Evolutionary conservation across 2,797 vertebrate species (phyloP).

Genomic region (Hippoglossus hippoglossus): DNA sequence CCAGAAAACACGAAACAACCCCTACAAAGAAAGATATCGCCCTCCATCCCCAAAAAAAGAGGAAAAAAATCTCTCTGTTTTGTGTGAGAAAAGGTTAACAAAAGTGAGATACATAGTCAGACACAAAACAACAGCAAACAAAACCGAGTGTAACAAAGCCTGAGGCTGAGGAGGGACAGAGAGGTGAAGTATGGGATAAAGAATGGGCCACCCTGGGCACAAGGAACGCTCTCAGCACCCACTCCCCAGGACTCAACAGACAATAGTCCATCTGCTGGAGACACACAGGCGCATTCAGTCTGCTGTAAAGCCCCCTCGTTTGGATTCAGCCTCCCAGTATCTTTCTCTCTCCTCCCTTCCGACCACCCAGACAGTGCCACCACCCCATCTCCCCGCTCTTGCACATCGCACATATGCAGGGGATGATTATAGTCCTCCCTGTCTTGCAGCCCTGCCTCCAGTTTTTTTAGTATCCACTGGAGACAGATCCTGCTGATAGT

Average conservation of each 20-base stretch:
- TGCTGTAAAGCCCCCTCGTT: constrained; percentile 75
- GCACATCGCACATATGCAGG: constrained; percentile 74
- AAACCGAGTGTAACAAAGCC: constrained; percentile 68
- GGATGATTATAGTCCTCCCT: constrained; percentile 81
- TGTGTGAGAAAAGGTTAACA: constrained; percentile 62
- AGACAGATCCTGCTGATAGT: constrained; percentile 75
- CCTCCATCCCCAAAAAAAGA: constrained; percentile 10
- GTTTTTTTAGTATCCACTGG: constrained; percentile 76
- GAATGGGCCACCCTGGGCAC: constrained; percentile 72
- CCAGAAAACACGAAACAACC: constrained; percentile 57
- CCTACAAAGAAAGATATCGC: constrained; percentile 44
- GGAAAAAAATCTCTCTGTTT: constrained; percentile 42
- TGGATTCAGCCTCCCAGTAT: constrained; percentile 77
- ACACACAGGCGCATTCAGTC: constrained; percentile 74
- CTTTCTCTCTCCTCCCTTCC: constrained; percentile 70
- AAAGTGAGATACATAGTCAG: constrained; percentile 67
- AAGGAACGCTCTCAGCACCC: constrained; percentile 68
- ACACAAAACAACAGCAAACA: constrained; percentile 70
- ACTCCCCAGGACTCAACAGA: constrained; percentile 76
- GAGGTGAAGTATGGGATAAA: constrained; percentile 76
- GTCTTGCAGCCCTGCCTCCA: constrained; percentile 76
- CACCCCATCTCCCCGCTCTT: constrained; percentile 62
- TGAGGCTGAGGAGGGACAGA: constrained; percentile 52
- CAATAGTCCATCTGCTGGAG: constrained; percentile 87
- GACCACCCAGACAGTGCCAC: constrained; percentile 86